These are phyloP conservation scores for Paraplagusia blochii DNA, from an alignment of 2,113 vertebrate species.

Conservation along the genomic window DNA sequence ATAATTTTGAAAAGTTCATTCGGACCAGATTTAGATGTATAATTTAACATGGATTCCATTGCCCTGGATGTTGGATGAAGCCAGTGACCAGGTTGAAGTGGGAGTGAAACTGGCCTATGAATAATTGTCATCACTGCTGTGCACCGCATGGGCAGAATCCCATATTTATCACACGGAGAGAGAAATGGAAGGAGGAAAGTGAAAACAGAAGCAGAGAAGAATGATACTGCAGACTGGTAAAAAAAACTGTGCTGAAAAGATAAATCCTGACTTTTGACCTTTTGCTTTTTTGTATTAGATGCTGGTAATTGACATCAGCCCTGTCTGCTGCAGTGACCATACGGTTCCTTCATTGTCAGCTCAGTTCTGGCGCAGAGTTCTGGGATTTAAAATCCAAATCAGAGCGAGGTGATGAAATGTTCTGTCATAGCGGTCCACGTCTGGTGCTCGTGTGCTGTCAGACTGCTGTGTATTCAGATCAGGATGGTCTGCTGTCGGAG, in stretches of 20 bases:
- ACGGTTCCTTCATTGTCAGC: constrained; percentile 19
- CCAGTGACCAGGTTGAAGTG: constrained; percentile 32
- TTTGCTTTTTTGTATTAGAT: constrained; percentile 39
- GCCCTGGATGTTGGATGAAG: constrained; percentile 13
- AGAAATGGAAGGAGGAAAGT: constrained; percentile 35
- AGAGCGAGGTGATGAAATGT: neutral
- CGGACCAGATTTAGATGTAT: constrained; percentile 6
- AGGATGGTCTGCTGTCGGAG: constrained; percentile 10
- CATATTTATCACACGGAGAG: constrained; percentile 39
- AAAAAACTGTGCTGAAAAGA: constrained; percentile 45
- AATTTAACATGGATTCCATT: constrained; percentile 36
- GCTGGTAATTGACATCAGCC: constrained; percentile 48
- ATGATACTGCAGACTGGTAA: constrained; percentile 44
- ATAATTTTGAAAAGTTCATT: too few species aligned
- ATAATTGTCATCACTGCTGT: constrained; percentile 48
- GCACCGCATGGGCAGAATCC: constrained; percentile 27
- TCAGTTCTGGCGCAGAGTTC: constrained; percentile 4
- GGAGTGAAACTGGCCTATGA: constrained; percentile 37
- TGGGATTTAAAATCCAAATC: constrained; percentile 14
- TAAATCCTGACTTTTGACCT: constrained; percentile 54
- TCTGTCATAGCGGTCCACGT: neutral
- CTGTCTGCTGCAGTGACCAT: constrained; percentile 32
- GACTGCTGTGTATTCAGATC: constrained; percentile 17
- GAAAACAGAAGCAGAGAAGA: constrained; percentile 43
- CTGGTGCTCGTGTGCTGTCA: neutral